Evolutionary conservation across 2,888 invertebrate species (phyloP).

Genomic region (Amphipyra berbera): DNA sequence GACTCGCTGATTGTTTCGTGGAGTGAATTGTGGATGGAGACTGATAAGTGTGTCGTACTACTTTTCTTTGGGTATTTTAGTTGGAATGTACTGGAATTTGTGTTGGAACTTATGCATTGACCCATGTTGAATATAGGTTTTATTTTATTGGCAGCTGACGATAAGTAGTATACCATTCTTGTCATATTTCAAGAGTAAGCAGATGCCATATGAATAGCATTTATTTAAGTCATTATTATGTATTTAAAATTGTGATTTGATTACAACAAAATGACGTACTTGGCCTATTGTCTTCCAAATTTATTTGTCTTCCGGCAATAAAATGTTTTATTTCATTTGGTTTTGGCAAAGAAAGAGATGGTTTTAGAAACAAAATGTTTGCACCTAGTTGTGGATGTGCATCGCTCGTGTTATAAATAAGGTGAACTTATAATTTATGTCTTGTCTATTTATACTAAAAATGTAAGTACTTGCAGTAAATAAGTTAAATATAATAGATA

Average conservation of each 20-base stretch:
- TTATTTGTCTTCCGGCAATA: conserved; percentile 55
- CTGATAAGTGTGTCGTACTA: conserved; percentile 45
- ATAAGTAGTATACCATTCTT: conserved; percentile 54
- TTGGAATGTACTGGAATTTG: neutral
- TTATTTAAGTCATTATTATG: conserved; percentile 62
- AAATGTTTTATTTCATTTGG: conserved; percentile 45
- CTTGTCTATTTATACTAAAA: conserved; percentile 74
- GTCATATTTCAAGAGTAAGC: conserved; percentile 47
- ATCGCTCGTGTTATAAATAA: conserved; percentile 80
- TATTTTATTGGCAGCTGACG: conserved; percentile 12
- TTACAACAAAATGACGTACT: conserved; percentile 53
- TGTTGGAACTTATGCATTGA: neutral
- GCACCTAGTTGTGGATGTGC: conserved; percentile 75
- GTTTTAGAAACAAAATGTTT: conserved; percentile 75
- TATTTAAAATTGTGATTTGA: conserved; percentile 48
- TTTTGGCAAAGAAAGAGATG: conserved; percentile 43
- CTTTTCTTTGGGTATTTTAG: conserved; percentile 15
- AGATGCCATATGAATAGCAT: conserved; percentile 76
- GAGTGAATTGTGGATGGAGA: conserved; percentile 31
- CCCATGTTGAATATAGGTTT: neutral
- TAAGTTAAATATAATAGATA: conserved; percentile 63
- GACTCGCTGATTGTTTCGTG: conserved; percentile 33
- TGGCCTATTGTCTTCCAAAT: conserved; percentile 78
- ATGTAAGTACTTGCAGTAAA: conserved; percentile 63
- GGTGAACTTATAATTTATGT: conserved; percentile 87